Evolutionary conservation across 2,888 invertebrate genomes (phyloP).

Genomic region (Iselma pallidipennis): DNA sequence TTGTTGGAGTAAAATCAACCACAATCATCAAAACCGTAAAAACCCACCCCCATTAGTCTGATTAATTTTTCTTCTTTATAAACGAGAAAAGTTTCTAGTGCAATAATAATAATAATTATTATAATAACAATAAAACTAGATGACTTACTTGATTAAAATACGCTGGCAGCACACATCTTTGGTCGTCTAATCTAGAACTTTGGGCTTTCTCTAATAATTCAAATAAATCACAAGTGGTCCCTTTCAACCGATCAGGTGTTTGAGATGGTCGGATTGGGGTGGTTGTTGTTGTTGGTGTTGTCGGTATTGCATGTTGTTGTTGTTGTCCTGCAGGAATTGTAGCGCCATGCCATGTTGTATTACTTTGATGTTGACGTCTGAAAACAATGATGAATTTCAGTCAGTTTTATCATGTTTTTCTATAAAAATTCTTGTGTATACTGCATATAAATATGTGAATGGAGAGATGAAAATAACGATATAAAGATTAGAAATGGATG

Average conservation of each 20-base stretch:
- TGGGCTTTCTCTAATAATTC: conserved; percentile 93
- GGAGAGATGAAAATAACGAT: not conserved
- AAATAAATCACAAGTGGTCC: conserved; percentile 78
- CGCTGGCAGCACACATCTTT: conserved; percentile 92
- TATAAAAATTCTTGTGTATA: too few relatives aligned
- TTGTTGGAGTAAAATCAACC: too few relatives aligned
- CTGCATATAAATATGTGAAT: too few relatives aligned
- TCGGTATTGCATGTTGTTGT: conserved; percentile 11
- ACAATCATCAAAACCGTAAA: too few relatives aligned
- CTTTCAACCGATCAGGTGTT: conserved; percentile 59
- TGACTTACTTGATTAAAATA: conserved; percentile 83
- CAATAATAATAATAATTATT: too few relatives aligned
- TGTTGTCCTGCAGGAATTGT: conserved; percentile 26
- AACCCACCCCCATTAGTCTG: too few relatives aligned
- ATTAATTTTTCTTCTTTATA: too few relatives aligned
- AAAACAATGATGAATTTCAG: conserved; percentile 26
- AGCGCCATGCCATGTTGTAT: conserved; percentile 53
- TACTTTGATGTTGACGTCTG: conserved; percentile 70
- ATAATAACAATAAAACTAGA: too few relatives aligned
- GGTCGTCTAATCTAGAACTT: conserved; percentile 94
- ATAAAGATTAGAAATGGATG: not conserved
- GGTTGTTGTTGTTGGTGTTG: not conserved
- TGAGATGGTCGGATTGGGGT: conserved; percentile 17
- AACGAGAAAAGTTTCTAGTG: too few relatives aligned
- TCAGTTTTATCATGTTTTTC: not conserved